Evolutionary conservation across 2,888 invertebrate species (phyloP).

Genomic region (Ochropacha duplaris): DNA sequence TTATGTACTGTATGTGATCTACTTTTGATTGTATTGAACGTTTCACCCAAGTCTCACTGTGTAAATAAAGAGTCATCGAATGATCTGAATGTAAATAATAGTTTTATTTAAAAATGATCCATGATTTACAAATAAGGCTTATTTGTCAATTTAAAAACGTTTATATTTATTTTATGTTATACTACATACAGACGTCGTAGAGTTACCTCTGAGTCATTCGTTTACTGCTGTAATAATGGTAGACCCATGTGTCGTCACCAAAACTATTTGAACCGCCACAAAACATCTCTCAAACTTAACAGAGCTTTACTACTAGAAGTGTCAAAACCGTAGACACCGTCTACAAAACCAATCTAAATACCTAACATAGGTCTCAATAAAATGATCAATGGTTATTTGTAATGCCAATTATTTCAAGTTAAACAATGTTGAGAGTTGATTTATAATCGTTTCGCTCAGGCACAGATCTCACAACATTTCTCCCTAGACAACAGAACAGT

Average conservation of each 20-base stretch:
- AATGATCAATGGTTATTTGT: too few relatives aligned
- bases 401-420: too few relatives aligned
- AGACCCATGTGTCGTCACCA: slow-evolving; percentile 22
- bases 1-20: slow-evolving; percentile 61
- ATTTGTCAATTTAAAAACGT: too few relatives aligned
- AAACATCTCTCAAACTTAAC: too few relatives aligned
- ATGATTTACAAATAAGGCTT: too few relatives aligned
- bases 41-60: slow-evolving; percentile 66
- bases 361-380: too few relatives aligned
- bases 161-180: too few relatives aligned
- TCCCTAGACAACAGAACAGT: too few relatives aligned
- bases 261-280: slow-evolving; percentile 14
- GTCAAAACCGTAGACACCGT: not conserved
- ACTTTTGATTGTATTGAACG: slow-evolving; percentile 66
- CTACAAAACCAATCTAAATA: not conserved
- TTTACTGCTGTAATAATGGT: slow-evolving; percentile 24
- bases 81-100: slow-evolving; percentile 74
- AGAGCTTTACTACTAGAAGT: not conserved
- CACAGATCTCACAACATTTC: too few relatives aligned
- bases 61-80: slow-evolving; percentile 81
- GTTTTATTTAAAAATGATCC: slow-evolving; percentile 56
- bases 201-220: slow-evolving; percentile 13
- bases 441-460: too few relatives aligned
- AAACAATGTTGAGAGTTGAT: too few relatives aligned
- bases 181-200: not conserved